These are phyloP conservation scores for Peromyscus californicus DNA, from an alignment of 2,113 vertebrate genomes.

Conservation along the genomic window DNA sequence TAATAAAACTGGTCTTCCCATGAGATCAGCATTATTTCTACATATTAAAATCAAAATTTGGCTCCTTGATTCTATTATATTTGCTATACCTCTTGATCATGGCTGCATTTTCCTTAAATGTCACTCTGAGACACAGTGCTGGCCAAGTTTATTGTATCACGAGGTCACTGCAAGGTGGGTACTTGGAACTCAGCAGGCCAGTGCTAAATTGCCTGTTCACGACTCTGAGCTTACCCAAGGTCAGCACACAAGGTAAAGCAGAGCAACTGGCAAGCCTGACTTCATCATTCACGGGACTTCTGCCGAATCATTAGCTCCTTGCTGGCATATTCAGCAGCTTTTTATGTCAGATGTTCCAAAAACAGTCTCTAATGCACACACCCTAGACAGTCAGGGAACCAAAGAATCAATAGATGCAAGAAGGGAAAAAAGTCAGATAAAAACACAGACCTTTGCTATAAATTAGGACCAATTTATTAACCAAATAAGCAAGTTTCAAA, in stretches of 20 bases:
- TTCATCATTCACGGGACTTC: slow-evolving; percentile 55
- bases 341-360: not conserved
- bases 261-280: slow-evolving; percentile 34
- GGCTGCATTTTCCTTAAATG: slow-evolving; percentile 67
- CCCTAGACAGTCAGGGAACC: not conserved
- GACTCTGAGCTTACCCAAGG: slow-evolving; percentile 66
- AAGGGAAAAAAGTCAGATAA: not conserved
- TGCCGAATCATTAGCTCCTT: not conserved
- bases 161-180: slow-evolving; percentile 70
- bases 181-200: slow-evolving; percentile 59
- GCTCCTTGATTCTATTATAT: not conserved
- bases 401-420: not conserved
- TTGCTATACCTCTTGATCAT: not conserved
- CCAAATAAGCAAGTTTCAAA: not conserved
- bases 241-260: slow-evolving; percentile 73
- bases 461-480: not conserved
- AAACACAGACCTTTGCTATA: not conserved
- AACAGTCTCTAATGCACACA: not conserved
- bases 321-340: not conserved
- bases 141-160: not conserved
- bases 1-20: slow-evolving; percentile 27
- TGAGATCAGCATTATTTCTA: slow-evolving; percentile 13
- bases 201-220: slow-evolving; percentile 60
- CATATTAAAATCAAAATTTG: slow-evolving; percentile 46
- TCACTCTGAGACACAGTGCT: slow-evolving; percentile 29